Evolutionary conservation across 2,797 vertebrate species (phyloP).

Genomic region (Mastacembelus armatus): DNA sequence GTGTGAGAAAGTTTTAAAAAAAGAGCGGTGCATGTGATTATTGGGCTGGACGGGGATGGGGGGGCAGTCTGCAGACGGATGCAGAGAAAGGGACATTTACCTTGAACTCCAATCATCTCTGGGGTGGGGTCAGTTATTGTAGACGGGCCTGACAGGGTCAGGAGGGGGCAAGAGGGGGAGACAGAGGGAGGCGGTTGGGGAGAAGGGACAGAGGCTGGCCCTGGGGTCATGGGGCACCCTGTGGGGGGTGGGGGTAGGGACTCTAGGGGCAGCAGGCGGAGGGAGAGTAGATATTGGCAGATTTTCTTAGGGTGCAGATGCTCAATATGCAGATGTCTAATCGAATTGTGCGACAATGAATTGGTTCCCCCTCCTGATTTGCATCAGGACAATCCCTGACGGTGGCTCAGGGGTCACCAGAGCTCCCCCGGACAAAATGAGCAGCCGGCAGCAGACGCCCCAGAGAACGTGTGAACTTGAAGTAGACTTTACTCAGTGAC

Average conservation of each 20-base stretch:
- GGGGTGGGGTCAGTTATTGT: slow-evolving; percentile 79
- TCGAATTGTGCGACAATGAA: slow-evolving; percentile 83
- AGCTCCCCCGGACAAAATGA: slow-evolving; percentile 76
- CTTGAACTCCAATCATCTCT: slow-evolving; percentile 83
- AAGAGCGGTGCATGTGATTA: slow-evolving; percentile 77
- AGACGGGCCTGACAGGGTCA: slow-evolving; percentile 76
- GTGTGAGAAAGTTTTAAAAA: slow-evolving; percentile 48
- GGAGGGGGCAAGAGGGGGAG: slow-evolving; percentile 62
- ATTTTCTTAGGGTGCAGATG: slow-evolving; percentile 84
- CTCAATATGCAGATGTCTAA: slow-evolving; percentile 88
- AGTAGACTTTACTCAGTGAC: slow-evolving; percentile 78
- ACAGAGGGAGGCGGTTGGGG: slow-evolving; percentile 38
- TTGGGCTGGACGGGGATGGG: slow-evolving; percentile 37
- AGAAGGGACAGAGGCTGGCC: slow-evolving; percentile 67
- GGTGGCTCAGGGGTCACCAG: slow-evolving; percentile 78
- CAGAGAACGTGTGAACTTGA: slow-evolving; percentile 85
- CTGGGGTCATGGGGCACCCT: slow-evolving; percentile 66
- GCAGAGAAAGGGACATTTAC: slow-evolving; percentile 74
- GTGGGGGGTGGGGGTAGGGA: slow-evolving; percentile 44
- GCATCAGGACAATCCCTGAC: slow-evolving; percentile 82
- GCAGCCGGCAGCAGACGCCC: slow-evolving; percentile 80
- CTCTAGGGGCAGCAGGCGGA: slow-evolving; percentile 38
- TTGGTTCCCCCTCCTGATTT: slow-evolving; percentile 79
- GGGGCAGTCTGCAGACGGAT: slow-evolving; percentile 63
- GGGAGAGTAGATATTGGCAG: slow-evolving; percentile 69